phyloP scores from a whole-genome alignment of 1,140 invertebrate species.

The Reticulitermes speratus region DNA sequence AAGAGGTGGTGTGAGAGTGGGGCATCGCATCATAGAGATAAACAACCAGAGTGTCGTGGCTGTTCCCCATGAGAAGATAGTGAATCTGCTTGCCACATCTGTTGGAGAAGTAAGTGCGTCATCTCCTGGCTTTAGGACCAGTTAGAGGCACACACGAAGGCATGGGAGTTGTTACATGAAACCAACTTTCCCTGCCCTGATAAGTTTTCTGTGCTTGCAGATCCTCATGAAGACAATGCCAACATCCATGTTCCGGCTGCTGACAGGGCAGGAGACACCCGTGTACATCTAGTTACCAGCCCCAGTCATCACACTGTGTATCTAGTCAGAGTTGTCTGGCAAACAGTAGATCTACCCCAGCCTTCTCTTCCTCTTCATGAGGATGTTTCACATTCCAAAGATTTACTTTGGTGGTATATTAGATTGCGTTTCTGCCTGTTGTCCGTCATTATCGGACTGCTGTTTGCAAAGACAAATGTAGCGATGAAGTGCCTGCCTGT shows the following conservation, averaged over 20 bases:
- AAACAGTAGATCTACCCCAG: no score
- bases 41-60: constrained; percentile 99
- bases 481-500: constrained; percentile 44
- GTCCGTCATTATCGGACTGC: neutral
- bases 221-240: constrained; percentile 99
- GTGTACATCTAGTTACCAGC: constrained; percentile 83
- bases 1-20: constrained; percentile 95
- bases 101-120: constrained; percentile 86
- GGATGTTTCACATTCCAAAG: no score
- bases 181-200: no score
- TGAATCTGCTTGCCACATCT: constrained; percentile 96
- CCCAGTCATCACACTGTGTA: neutral
- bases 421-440: constrained; percentile 9
- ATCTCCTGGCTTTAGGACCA: no score
- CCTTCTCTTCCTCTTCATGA: no score
- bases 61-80: constrained; percentile 98
- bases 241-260: constrained; percentile 97
- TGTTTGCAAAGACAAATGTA: constrained; percentile 35
- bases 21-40: constrained; percentile 99
- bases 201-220: constrained; percentile 57
- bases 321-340: neutral
- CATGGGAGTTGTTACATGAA: no score
- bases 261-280: constrained; percentile 98
- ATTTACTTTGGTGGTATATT: neutral
- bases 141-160: no score